Evolutionary conservation across 2,888 invertebrate species (phyloP).

Genomic region (Dryococelus australis): DNA sequence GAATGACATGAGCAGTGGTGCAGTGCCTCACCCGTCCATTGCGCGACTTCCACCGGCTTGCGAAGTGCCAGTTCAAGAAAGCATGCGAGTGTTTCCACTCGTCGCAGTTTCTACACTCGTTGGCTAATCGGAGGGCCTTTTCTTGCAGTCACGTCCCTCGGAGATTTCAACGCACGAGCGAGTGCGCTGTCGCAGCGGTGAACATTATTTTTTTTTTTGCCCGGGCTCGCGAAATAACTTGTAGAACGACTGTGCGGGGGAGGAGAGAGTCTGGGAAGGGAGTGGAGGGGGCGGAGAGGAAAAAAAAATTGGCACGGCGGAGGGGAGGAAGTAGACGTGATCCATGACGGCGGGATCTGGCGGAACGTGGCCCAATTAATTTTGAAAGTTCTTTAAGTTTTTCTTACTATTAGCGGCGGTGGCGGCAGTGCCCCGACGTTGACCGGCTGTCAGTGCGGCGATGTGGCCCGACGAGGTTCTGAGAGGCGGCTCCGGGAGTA

Average conservation of each 20-base stretch:
- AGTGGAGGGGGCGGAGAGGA: background rate
- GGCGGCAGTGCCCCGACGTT: background rate
- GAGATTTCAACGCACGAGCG: conserved; percentile 16
- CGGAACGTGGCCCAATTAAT: conserved; percentile 16
- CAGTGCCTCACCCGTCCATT: background rate
- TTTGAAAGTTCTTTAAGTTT: background rate
- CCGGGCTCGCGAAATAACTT: background rate
- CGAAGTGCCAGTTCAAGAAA: background rate
- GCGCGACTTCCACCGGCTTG: background rate
- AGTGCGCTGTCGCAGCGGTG: background rate
- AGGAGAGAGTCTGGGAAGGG: background rate
- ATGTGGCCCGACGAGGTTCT: conserved; percentile 5
- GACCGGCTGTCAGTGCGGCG: background rate
- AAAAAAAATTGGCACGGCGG: background rate
- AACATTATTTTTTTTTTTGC: background rate
- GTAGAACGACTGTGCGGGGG: background rate
- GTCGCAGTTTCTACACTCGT: background rate
- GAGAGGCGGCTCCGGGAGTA: background rate
- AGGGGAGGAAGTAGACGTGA: background rate
- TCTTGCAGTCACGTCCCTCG: background rate
- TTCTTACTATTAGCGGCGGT: background rate
- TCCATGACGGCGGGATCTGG: conserved; percentile 10
- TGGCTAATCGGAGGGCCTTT: background rate
- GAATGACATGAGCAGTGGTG: background rate
- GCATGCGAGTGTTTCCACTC: background rate